phyloP scores from a whole-genome alignment of 2,113 vertebrate species.

The Otus sunia region DNA sequence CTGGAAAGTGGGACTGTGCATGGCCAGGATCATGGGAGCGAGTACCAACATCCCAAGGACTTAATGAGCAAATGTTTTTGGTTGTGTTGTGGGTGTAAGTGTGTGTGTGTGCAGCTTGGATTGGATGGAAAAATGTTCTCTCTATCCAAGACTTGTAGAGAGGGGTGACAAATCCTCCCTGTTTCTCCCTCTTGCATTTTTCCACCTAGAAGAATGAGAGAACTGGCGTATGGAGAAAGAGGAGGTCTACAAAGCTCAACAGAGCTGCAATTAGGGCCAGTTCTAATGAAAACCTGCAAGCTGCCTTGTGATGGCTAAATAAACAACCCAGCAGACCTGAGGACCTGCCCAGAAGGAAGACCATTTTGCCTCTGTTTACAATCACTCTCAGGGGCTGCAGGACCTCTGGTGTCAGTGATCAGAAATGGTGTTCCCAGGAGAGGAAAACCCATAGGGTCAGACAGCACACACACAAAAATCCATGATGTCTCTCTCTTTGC shows the following conservation, averaged over 20 bases:
- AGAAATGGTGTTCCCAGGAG: background rate
- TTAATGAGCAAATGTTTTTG: background rate
- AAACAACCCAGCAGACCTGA: rapidly evolving
- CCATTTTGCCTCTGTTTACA: background rate
- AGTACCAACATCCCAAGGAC: background rate
- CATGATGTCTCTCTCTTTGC: background rate
- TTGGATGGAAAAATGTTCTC: background rate
- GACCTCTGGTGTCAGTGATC: background rate
- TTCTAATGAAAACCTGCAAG: background rate
- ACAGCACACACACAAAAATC: background rate
- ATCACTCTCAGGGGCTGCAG: background rate
- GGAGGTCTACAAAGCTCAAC: background rate
- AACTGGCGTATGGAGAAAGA: background rate
- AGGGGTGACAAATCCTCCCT: background rate
- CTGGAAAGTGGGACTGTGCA: background rate
- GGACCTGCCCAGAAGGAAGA: background rate
- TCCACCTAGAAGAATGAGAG: background rate
- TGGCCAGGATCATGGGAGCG: background rate
- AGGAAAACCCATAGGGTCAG: background rate
- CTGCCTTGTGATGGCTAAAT: background rate
- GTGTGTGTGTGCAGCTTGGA: background rate
- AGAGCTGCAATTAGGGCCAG: background rate
- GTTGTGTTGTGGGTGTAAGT: background rate
- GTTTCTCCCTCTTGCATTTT: background rate
- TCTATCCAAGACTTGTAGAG: background rate